A percentile compares a stretch with the other conserved stretches of the same genome.
These are phyloP conservation scores for Hyppa rectilinea DNA, from an alignment of 2,888 invertebrate genomes.

Conservation along the genomic window DNA sequence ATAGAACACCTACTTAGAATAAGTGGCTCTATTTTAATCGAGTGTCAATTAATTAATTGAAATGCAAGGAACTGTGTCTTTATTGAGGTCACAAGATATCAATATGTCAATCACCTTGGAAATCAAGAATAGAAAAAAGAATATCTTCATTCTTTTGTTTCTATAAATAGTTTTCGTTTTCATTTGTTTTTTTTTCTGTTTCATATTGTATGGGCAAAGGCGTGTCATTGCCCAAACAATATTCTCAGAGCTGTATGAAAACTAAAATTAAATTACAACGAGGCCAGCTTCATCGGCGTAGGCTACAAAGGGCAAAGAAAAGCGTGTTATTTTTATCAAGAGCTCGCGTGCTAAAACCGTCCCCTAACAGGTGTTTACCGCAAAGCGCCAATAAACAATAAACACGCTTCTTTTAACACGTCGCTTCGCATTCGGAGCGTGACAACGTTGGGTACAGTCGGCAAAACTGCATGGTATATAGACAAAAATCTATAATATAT, in stretches of 20 bases:
- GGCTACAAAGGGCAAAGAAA: not conserved
- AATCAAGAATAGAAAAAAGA: not conserved
- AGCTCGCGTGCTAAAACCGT: conserved; percentile 42
- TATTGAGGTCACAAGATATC: not conserved
- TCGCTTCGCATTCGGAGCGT: conserved; percentile 46
- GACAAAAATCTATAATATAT: not conserved
- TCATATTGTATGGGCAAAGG: not conserved
- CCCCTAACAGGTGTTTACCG: conserved; percentile 55
- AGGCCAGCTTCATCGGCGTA: not conserved
- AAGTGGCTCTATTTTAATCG: not conserved
- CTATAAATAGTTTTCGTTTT: not conserved
- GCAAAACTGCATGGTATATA: not conserved
- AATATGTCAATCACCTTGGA: not conserved
- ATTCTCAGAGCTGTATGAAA: not conserved
- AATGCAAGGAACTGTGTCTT: not conserved
- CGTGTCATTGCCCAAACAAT: no score
- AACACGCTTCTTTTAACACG: conserved; percentile 65
- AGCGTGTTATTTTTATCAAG: conserved; percentile 13
- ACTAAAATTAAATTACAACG: not conserved
- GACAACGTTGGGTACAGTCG: conserved; percentile 37
- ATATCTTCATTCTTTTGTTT: not conserved
- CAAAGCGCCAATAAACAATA: conserved; percentile 60
- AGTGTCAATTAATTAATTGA: no score
- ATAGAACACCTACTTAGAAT: conserved; percentile 3
- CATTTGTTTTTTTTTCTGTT: not conserved